Percentiles rank a stretch among this genome's conserved stretches.
Conservation (phyloP, 2,888 invertebrate species). For the Pasiphila rectangulata region DNA sequence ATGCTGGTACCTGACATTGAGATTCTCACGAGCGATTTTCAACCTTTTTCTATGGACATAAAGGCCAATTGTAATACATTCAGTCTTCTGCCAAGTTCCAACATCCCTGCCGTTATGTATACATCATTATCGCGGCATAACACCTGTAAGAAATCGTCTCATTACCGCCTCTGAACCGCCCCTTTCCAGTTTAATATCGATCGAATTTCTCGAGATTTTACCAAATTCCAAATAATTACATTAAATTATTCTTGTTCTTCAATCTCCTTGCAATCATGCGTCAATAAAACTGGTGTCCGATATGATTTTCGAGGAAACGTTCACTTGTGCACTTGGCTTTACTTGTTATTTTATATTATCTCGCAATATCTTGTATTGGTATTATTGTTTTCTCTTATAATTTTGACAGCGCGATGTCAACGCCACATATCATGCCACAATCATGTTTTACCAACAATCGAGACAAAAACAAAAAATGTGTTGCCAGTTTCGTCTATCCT, state of each 20-base stretch:
- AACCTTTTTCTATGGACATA: not conserved
- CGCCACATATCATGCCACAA: no score
- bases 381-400: conserved; percentile 18
- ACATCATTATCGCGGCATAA: conserved; percentile 19
- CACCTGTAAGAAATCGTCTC: conserved; percentile 22
- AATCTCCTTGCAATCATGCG: conserved; percentile 46
- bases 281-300: conserved; percentile 54
- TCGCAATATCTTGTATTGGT: conserved; percentile 26
- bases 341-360: conserved; percentile 4
- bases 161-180: conserved; percentile 27
- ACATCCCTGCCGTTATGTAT: not conserved
- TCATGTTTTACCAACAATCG: no score
- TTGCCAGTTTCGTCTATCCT: no score
- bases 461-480: no score
- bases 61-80: not conserved
- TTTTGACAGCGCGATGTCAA: no score
- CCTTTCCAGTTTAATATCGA: conserved; percentile 52
- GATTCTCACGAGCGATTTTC: not conserved
- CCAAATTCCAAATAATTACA: conserved; percentile 55
- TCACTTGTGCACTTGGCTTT: conserved; percentile 24
- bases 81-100: not conserved
- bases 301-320: conserved; percentile 53
- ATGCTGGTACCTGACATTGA: not conserved
- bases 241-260: conserved; percentile 49
- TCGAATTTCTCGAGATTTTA: conserved; percentile 41